Base-by-base conservation (phyloP, 2,797 vertebrate genomes). In the Chaetodon trifasciatus region DNA sequence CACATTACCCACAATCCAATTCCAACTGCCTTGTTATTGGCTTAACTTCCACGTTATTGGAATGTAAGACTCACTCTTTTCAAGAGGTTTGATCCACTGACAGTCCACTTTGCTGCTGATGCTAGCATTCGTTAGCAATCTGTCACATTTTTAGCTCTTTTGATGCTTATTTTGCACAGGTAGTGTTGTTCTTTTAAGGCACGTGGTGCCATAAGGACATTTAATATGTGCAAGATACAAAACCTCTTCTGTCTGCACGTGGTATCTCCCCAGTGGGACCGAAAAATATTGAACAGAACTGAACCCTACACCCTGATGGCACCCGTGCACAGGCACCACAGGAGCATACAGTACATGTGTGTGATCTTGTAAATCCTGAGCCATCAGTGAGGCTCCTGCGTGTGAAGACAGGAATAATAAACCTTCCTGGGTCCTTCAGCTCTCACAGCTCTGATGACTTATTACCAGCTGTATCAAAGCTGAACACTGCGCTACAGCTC, bases 391-490 rank as follows among this genome's bases (percentile, higher is more conserved):
- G 16, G 64, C 58, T 79, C 44, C 76, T 47, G 70, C 55, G 58
- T 68, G 68, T 57, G 75, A 64, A 65, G 78, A 80, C 72, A 68
- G 55, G 65, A 46, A 82, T 82, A 86, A 89, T 84, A 85, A 86
- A 87, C 50, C 86, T 82, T 60, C 68, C 49, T 9, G 58, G 65
- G 57, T 88, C 79, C 71, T 88, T 83, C 77, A 83, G 79, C 80
- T 83, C 82, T 85, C 79, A 73, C 73, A 74, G 85, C 83, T 88
- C 76, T 76, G 82, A 89, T 88, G 87, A 89, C 86, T 86, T 89
- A 89, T 88, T 80, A 86, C 78, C 69, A 58, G 73, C 63, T 74
- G 86, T 56, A 83, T 89, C 82, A 81, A 83, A 88, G 82, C 84
- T 79, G 80, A 90, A 77, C 35, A 19, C 76, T 56, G 67, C 19